phyloP scores from a whole-genome alignment of 2,797 vertebrate genomes.

The Spea hammondii region DNA sequence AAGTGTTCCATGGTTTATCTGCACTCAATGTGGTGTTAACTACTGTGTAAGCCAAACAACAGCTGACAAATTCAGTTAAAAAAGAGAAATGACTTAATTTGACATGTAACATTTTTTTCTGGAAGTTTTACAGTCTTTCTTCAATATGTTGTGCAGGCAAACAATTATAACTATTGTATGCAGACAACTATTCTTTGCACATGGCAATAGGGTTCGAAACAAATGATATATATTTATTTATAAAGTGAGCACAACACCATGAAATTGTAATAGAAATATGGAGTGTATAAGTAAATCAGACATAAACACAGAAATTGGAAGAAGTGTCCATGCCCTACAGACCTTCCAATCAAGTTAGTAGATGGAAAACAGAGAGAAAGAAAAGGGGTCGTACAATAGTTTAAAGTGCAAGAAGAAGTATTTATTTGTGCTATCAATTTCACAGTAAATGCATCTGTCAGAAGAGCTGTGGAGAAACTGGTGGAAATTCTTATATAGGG shows the following conservation, averaged over 20 bases:
- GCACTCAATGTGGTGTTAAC: no score
- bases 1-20: no score
- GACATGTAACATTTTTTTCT: no score
- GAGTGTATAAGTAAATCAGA: background rate
- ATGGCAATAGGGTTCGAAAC: background rate
- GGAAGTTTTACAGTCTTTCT: no score
- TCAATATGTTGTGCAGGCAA: no score
- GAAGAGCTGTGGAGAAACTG: background rate
- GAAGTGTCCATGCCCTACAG: background rate
- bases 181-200: no score
- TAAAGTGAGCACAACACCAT: background rate
- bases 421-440: conserved; percentile 7
- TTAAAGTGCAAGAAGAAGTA: background rate
- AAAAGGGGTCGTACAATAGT: background rate
- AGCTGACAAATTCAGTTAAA: no score
- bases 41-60: no score
- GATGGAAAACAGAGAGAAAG: background rate
- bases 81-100: no score
- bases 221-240: background rate
- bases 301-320: conserved; percentile 6
- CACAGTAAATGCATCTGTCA: background rate
- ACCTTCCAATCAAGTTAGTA: background rate
- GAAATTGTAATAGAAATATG: background rate
- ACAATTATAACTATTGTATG: no score
- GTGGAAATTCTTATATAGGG: background rate